Conservation (phyloP, 2,888 invertebrate species). For the Cosmopolites sordidus region DNA sequence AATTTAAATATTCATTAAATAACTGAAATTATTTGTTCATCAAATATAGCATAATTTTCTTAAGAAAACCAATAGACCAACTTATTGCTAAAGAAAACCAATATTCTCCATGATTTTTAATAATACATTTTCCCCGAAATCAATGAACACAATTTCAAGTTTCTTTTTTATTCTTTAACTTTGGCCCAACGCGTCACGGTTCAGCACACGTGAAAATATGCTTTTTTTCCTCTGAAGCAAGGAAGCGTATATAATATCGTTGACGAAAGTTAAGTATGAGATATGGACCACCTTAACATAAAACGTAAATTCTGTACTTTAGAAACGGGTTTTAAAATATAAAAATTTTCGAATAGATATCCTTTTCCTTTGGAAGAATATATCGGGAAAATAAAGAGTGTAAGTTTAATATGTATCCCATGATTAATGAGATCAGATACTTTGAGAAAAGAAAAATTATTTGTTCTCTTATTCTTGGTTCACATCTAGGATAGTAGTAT, state of each 20-base stretch:
- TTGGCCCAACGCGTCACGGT: neutral
- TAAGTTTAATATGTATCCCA: no score
- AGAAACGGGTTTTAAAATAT: constrained; percentile 1
- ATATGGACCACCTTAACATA: constrained; percentile 1
- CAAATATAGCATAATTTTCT: no score
- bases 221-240: neutral
- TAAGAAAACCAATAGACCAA: no score
- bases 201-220: neutral
- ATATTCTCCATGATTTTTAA: neutral
- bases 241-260: neutral
- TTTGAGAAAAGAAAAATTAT: no score
- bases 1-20: no score
- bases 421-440: no score
- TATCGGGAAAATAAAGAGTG: neutral
- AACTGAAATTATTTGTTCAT: no score
- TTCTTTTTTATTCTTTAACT: neutral
- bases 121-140: neutral
- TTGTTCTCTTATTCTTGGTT: no score
- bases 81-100: no score
- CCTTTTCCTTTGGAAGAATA: neutral
- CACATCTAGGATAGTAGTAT: no score
- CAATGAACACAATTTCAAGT: neutral
- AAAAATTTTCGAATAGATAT: neutral
- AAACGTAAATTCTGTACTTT: neutral
- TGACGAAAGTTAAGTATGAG: neutral